A percentile compares a stretch with the other conserved stretches of the same genome.
phyloP scores from a whole-genome alignment of 37 sponge, comb jelly and placozoan genomes.

The Geodia barretti region DNA sequence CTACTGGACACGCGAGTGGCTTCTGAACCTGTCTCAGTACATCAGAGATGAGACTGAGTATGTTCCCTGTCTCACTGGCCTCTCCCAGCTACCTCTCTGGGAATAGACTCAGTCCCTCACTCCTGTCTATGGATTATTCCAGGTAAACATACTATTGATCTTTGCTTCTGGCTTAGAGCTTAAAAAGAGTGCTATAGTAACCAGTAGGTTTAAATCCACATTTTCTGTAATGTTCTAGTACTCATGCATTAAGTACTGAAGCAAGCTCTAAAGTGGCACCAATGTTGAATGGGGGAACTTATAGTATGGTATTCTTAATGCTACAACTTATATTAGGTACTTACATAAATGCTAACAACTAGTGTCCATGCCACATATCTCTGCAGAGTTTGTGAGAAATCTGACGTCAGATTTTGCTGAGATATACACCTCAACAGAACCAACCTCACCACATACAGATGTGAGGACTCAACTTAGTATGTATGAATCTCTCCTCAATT shows the following conservation, averaged over 20 bases:
- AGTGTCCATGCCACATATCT: too few relatives aligned
- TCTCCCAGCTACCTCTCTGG: slow-evolving; percentile 31
- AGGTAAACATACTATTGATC: slow-evolving; percentile 59
- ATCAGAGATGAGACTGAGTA: slow-evolving; percentile 64
- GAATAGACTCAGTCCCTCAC: slow-evolving; percentile 24
- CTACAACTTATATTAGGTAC: too few relatives aligned
- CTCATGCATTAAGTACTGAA: too few relatives aligned
- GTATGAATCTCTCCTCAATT: too few relatives aligned
- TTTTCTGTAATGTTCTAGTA: too few relatives aligned
- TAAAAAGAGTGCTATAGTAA: too few relatives aligned
- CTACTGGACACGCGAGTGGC: slow-evolving; percentile 39
- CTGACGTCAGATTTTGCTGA: not conserved
- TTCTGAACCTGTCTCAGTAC: slow-evolving; percentile 48
- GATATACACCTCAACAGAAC: not conserved
- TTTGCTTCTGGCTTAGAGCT: too few relatives aligned
- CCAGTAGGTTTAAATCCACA: too few relatives aligned
- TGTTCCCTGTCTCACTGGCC: slow-evolving; percentile 69
- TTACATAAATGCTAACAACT: too few relatives aligned
- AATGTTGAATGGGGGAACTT: too few relatives aligned
- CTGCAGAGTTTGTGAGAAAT: slow-evolving; percentile 21
- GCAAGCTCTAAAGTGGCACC: too few relatives aligned
- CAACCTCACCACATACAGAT: slow-evolving; percentile 21
- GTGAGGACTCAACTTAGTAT: slow-evolving; percentile 17
- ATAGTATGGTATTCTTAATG: too few relatives aligned
- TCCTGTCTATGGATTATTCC: slow-evolving; percentile 56